Percentiles rank a stretch among this genome's conserved stretches.
These are phyloP conservation scores for Crotalus tigris DNA, from an alignment of 2,113 vertebrate species.

Conservation along the genomic window DNA sequence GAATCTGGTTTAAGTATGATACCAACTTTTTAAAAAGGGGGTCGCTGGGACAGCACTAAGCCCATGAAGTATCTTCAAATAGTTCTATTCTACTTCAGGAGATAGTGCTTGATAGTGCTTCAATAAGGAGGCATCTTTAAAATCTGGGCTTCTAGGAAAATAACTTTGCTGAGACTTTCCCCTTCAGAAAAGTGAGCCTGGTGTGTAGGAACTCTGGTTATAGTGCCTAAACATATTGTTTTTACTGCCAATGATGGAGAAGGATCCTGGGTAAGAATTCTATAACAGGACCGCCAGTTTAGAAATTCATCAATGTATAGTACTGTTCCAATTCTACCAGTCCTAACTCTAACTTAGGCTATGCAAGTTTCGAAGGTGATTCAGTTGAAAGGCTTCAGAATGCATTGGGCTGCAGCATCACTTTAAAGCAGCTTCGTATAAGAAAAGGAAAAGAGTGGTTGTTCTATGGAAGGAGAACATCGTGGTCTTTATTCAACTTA, in stretches of 20 bases:
- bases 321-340: background rate
- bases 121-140: background rate
- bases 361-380: background rate
- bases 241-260: background rate
- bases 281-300: background rate
- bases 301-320: background rate
- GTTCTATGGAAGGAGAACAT: background rate
- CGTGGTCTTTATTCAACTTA: background rate
- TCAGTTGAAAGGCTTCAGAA: background rate
- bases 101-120: background rate
- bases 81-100: background rate
- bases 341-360: background rate
- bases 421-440: background rate
- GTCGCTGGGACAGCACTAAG: background rate
- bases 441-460: background rate
- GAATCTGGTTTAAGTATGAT: background rate
- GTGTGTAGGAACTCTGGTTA: background rate
- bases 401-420: background rate
- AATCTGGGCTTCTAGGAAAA: background rate
- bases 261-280: background rate
- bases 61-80: background rate
- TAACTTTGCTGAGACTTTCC: background rate
- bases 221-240: background rate
- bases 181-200: background rate
- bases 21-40: background rate